Conservation (phyloP, 2,888 invertebrate genomes). For the Bugulina stolonifera region DNA sequence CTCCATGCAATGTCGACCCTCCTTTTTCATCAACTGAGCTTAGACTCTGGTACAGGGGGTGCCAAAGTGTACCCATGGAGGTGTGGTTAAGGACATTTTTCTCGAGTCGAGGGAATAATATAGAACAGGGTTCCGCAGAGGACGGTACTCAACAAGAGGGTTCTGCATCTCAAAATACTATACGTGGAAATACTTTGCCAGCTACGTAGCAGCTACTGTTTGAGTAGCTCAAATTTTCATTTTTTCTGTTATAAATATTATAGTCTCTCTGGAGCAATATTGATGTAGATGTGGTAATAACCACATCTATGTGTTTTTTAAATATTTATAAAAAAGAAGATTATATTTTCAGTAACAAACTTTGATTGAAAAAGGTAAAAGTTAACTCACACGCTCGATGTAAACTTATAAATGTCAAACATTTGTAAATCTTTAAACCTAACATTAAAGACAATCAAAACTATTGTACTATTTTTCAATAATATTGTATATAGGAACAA, state of each 20-base stretch:
- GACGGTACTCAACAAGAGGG: no score
- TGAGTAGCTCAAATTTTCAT: not conserved
- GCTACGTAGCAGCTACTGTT: conserved; percentile 4
- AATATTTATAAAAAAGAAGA: no score
- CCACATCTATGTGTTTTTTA: no score
- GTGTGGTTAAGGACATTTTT: conserved; percentile 46
- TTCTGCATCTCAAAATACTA: no score
- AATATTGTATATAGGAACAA: no score
- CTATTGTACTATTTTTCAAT: conserved; percentile 1
- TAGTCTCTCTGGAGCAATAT: no score
- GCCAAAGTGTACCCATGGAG: conserved; percentile 56
- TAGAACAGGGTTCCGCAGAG: not conserved
- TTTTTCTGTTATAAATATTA: not conserved
- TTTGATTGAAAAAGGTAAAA: no score
- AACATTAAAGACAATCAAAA: conserved; percentile 19
- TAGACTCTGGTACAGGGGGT: conserved; percentile 53
- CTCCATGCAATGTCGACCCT: conserved; percentile 55
- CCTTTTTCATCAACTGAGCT: conserved; percentile 53
- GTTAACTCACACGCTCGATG: no score
- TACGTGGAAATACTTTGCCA: conserved; percentile 8
- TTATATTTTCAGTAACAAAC: no score
- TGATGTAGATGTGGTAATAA: no score
- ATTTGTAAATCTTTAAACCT: no score
- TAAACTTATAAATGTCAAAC: no score
- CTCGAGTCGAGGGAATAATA: not conserved